phyloP scores from a whole-genome alignment of 2,888 invertebrate genomes.

The Hyposoter dolosus region DNA sequence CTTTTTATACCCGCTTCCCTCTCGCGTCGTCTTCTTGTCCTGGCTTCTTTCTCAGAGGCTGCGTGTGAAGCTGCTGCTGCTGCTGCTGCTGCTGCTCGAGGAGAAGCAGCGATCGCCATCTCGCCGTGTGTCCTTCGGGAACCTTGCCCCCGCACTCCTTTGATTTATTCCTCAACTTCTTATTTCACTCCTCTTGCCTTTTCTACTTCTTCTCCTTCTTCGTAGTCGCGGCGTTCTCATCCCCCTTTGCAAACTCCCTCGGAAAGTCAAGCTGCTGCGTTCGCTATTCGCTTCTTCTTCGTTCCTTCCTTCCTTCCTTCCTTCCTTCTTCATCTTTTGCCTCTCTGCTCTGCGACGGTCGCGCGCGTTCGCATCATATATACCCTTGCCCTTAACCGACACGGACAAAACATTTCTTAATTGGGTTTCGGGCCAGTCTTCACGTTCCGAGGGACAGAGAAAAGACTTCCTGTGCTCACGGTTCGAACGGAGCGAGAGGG shows the following conservation, averaged over 20 bases:
- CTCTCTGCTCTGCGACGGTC: constrained; percentile 40
- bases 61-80: constrained; percentile 41
- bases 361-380: constrained; percentile 62
- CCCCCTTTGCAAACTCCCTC: constrained; percentile 42
- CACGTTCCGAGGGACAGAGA: constrained; percentile 62
- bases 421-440: constrained; percentile 80
- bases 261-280: constrained; percentile 59
- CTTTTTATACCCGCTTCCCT: constrained; percentile 68
- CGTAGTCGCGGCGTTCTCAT: constrained; percentile 49
- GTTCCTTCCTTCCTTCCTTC: not conserved
- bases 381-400: constrained; percentile 76
- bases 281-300: constrained; percentile 59
- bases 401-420: constrained; percentile 85
- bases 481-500: not conserved
- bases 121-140: constrained; percentile 58
- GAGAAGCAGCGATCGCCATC: constrained; percentile 49
- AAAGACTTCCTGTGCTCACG: constrained; percentile 69
- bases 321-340: constrained; percentile 70
- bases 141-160: constrained; percentile 63
- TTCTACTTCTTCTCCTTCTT: constrained; percentile 58
- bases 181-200: constrained; percentile 68
- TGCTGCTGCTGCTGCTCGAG: not conserved
- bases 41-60: constrained; percentile 66
- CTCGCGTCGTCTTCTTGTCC: constrained; percentile 67
- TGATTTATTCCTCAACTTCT: constrained; percentile 67